These are phyloP conservation scores for Penaeus japonicus DNA, from an alignment of 1,140 invertebrate species.

Conservation along the genomic window DNA sequence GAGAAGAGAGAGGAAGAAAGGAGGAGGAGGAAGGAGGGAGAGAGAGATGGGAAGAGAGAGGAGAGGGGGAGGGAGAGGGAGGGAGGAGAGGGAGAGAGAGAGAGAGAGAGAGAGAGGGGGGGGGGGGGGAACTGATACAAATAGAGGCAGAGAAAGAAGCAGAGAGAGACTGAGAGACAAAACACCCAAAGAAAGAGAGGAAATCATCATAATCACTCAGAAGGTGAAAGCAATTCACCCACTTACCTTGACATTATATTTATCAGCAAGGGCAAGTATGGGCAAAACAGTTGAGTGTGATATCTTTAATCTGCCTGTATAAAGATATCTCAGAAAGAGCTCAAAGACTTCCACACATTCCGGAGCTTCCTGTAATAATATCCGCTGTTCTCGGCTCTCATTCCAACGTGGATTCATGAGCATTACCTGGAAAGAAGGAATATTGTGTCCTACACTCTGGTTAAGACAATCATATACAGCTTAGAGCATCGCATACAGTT, in stretches of 20 bases:
- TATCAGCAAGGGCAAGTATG: constrained; percentile 87
- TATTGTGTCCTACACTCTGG: background rate
- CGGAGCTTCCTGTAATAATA: constrained; percentile 85
- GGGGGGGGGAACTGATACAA: too few species aligned
- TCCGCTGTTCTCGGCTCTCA: constrained; percentile 83
- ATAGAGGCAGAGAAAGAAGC: too few species aligned
- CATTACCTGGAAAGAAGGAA: constrained; percentile 79
- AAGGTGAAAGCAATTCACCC: background rate
- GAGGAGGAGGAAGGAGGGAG: too few species aligned
- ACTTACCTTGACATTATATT: constrained; percentile 87
- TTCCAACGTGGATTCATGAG: constrained; percentile 92
- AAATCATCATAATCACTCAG: background rate
- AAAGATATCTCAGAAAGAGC: constrained; percentile 90
- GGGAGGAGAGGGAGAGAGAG: too few species aligned
- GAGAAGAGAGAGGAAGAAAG: too few species aligned
- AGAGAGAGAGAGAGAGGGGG: too few species aligned
- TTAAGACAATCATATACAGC: background rate
- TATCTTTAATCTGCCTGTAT: constrained; percentile 88
- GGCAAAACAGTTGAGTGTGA: constrained; percentile 84
- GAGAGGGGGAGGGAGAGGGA: too few species aligned
- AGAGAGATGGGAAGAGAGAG: too few species aligned
- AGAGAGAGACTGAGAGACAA: too few species aligned
- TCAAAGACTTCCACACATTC: constrained; percentile 85
- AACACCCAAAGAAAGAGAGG: too few species aligned
- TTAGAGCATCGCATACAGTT: background rate